These are phyloP conservation scores for Horisme vitalbata DNA, from an alignment of 2,888 invertebrate species.

Conservation along the genomic window DNA sequence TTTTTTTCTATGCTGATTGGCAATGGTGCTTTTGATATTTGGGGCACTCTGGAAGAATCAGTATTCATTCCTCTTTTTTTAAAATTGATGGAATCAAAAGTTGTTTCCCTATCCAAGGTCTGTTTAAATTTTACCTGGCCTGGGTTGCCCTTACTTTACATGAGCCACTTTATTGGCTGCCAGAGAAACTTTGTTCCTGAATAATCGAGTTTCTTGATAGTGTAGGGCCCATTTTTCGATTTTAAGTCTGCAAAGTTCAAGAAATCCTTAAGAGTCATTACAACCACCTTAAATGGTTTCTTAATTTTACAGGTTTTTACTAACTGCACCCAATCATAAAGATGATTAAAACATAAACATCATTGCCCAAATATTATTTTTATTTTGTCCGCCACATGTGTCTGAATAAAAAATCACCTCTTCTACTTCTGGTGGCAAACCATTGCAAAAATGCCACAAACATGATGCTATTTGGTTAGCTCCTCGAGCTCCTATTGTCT, in stretches of 20 bases:
- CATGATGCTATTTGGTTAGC: constrained; percentile 40
- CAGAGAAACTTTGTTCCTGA: not conserved
- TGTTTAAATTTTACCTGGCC: not conserved
- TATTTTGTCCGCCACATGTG: constrained; percentile 33
- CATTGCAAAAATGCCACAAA: constrained; percentile 29
- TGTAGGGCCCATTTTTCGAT: constrained; percentile 1
- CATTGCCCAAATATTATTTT: constrained; percentile 26
- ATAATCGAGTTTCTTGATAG: constrained; percentile 1
- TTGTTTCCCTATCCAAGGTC: too few species aligned
- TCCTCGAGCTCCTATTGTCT: constrained; percentile 32
- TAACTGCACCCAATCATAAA: too few species aligned
- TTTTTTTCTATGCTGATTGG: constrained; percentile 12
- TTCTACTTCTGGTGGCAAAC: constrained; percentile 21
- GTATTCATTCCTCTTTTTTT: too few species aligned
- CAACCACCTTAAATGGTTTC: not conserved
- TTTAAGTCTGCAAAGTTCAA: not conserved
- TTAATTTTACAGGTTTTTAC: too few species aligned
- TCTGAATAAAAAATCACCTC: constrained; percentile 31
- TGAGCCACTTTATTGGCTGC: not conserved
- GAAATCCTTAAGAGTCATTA: too few species aligned
- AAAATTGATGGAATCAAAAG: too few species aligned
- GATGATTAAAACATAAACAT: constrained; percentile 12
- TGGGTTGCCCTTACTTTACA: constrained; percentile 21
- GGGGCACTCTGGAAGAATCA: too few species aligned
- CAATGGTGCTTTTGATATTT: too few species aligned